Evolutionary conservation across 2,888 invertebrate species (phyloP).

Genomic region (Drosophila yooni): DNA sequence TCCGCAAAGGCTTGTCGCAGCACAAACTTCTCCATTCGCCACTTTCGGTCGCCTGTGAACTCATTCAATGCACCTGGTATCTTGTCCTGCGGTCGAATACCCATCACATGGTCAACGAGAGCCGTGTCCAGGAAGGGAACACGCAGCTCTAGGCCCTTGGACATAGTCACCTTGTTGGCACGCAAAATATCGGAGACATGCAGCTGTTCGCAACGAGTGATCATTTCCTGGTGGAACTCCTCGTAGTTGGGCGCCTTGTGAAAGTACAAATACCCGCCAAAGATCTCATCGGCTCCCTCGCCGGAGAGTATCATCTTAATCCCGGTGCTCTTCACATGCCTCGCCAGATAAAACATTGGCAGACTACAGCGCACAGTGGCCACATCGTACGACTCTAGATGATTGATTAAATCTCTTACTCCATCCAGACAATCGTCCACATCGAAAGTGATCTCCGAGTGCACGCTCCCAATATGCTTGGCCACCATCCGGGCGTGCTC

Average conservation of each 20-base stretch:
- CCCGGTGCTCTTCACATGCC: conserved; percentile 92
- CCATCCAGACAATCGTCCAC: conserved; percentile 89
- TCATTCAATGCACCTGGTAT: conserved; percentile 86
- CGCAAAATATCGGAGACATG: conserved; percentile 92
- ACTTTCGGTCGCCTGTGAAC: conserved; percentile 45
- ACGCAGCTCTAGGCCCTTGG: conserved; percentile 91
- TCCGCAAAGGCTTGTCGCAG: conserved; percentile 92
- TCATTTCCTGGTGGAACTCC: conserved; percentile 91
- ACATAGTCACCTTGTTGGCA: conserved; percentile 91
- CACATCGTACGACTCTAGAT: conserved; percentile 90
- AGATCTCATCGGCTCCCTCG: conserved; percentile 96
- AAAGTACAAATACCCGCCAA: conserved; percentile 98
- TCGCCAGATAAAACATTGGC: conserved; percentile 91
- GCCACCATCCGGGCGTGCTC: conserved; percentile 93
- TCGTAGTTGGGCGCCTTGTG: conserved; percentile 91
- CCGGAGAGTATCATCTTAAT: conserved; percentile 95
- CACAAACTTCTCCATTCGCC: conserved; percentile 91
- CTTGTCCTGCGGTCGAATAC: conserved; percentile 88
- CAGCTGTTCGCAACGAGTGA: conserved; percentile 88
- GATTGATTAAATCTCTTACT: conserved; percentile 92
- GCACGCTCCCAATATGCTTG: conserved; percentile 92
- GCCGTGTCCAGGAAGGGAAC: conserved; percentile 95
- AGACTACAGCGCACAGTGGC: conserved; percentile 82
- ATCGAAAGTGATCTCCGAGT: conserved; percentile 94
- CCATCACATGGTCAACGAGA: conserved; percentile 92